Conservation (phyloP, 2,888 invertebrate species). For the Meteorus cinctellus region DNA sequence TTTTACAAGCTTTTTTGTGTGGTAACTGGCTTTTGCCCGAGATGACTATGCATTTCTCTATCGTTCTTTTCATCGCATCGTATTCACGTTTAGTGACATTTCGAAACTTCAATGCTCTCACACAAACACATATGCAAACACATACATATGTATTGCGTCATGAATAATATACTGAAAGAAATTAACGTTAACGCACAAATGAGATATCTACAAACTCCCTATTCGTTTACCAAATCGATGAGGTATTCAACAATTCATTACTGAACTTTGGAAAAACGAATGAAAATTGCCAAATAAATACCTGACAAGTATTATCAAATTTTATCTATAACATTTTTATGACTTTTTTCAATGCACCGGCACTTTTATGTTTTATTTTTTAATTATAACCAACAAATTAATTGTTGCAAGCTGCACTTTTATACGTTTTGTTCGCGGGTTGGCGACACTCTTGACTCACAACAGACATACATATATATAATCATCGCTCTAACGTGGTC, state of each 20-base stretch:
- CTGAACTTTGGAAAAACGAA: background rate
- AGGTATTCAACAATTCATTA: constrained; percentile 1
- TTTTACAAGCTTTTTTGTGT: constrained; percentile 50
- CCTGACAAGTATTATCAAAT: background rate
- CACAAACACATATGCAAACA: constrained; percentile 36
- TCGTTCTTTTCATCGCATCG: background rate
- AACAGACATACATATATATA: constrained; percentile 48
- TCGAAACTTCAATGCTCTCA: constrained; percentile 49
- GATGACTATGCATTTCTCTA: constrained; percentile 46
- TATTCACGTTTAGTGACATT: constrained; percentile 25
- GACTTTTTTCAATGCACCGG: background rate
- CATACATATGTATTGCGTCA: constrained; percentile 38
- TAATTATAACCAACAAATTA: too few relatives aligned
- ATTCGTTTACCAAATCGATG: constrained; percentile 4
- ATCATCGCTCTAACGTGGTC: background rate
- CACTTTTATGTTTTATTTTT: background rate
- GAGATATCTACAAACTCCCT: background rate
- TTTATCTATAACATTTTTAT: background rate
- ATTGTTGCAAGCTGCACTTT: too few relatives aligned
- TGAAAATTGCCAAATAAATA: too few relatives aligned
- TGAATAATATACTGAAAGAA: constrained; percentile 52
- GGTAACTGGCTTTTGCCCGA: constrained; percentile 13
- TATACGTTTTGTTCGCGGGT: background rate
- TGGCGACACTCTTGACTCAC: constrained; percentile 19
- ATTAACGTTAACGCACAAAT: constrained; percentile 37